Evolutionary conservation across 2,888 invertebrate genomes (phyloP).

Genomic region (Bellardia pandia): DNA sequence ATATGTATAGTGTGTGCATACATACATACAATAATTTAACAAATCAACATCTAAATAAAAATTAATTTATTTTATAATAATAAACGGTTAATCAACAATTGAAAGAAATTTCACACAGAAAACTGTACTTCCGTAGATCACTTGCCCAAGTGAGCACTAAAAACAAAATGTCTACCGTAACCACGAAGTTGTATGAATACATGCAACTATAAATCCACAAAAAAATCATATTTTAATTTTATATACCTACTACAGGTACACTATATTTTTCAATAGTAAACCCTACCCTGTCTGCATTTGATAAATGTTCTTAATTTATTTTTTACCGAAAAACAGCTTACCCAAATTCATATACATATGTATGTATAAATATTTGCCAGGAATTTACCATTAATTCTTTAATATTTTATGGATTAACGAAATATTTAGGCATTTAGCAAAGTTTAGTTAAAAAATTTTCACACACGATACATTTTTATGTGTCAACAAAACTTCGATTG

Average conservation of each 20-base stretch:
- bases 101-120: conserved; percentile 5
- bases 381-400: not conserved
- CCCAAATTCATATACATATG: not conserved
- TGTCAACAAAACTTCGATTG: conserved; percentile 60
- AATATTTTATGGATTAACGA: not conserved
- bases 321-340: conserved; percentile 14
- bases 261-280: conserved; percentile 1
- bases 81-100: not conserved
- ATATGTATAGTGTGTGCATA: too few species aligned
- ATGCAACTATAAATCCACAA: conserved; percentile 11
- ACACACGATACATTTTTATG: conserved; percentile 46
- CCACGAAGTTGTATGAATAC: conserved; percentile 17
- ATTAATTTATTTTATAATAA: too few species aligned
- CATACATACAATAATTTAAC: too few species aligned
- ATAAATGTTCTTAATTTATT: not conserved
- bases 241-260: conserved; percentile 29
- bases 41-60: too few species aligned
- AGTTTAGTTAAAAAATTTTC: conserved; percentile 27
- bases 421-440: not conserved
- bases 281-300: not conserved
- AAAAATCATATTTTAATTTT: conserved; percentile 18
- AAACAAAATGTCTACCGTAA: conserved; percentile 65
- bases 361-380: not conserved
- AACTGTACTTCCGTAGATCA: conserved; percentile 72
- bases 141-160: conserved; percentile 42